phyloP scores from a whole-genome alignment of 2,113 vertebrate species.

The Cinclus cinclus region DNA sequence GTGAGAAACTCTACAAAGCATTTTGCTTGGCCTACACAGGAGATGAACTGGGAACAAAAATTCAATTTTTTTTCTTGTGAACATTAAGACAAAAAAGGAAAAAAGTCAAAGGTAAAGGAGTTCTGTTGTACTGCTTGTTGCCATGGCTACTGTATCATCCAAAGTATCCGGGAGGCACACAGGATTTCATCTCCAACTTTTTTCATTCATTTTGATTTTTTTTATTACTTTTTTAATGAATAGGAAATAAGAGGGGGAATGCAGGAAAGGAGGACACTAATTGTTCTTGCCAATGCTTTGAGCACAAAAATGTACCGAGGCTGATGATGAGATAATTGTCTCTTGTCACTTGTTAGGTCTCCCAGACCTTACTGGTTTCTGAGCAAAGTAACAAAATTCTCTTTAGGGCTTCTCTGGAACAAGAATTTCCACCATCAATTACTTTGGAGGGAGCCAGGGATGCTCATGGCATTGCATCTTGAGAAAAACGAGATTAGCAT shows the following conservation, averaged over 20 bases:
- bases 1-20: not conserved
- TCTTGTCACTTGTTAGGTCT: not conserved
- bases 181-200: conserved; percentile 33
- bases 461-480: not conserved
- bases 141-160: conserved; percentile 28
- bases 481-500: not conserved
- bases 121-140: conserved; percentile 50
- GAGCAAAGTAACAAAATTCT: not conserved
- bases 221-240: not conserved
- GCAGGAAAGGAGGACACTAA: not conserved
- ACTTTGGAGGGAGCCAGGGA: not conserved
- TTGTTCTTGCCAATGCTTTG: not conserved
- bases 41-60: not conserved
- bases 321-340: not conserved
- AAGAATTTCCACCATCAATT: not conserved
- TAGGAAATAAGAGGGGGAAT: not conserved
- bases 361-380: not conserved
- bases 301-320: not conserved
- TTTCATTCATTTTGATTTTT: not conserved
- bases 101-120: conserved; percentile 52
- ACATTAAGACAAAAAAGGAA: conserved; percentile 5
- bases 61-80: not conserved
- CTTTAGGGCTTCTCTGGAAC: not conserved
- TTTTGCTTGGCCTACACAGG: not conserved
- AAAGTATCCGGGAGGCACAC: not conserved